Evolutionary conservation across 2,888 invertebrate genomes (phyloP), one percentile per base, ranked within the genome.

Genomic region (Drosophila formosana): DNA sequence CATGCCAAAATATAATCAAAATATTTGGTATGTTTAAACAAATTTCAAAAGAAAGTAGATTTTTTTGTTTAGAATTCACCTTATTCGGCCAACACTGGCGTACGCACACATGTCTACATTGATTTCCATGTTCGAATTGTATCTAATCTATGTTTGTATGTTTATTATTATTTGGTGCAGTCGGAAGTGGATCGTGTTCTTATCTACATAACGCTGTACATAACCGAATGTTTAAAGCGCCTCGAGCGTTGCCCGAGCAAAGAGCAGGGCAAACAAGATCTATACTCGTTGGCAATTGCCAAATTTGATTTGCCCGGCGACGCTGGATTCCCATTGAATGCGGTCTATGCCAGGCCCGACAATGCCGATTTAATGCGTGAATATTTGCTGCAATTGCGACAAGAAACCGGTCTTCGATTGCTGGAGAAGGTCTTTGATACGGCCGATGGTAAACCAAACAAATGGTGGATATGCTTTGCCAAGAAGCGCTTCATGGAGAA

Each of bases 401-500:
- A 99, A 93, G 99, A 99, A 93, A 97, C 98, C 32, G 99, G 99
- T 1, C 93, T 94, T 57, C 94, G 99, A 75, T 95, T 99, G n/a
- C 95, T 97, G 91, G 98, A 99, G 66, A 97, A 96, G 93, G 99
- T 95, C 2, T 98, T 98, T 93, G 95, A 95, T 43, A 94, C 95
- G 11, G 96, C 96, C 75, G 97, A 97, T 91, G 98, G 98, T 3
- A 98, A 98, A 90, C 98, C 99, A 3, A 98, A 97, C 91, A 99
- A 99, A 93, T 99, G 99, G 99, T 99, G 99, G 99, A 93, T 98
- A 61, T 99, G 99, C 91, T 99, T 99, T 93, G 96, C 98, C 25
- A 98, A 98, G 92, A 98, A 98, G 95, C 98, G 98, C 94, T 99
- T 99, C 92, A 99, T 99, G 99, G 99, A 99, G 92, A 99, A 99